Base-by-base conservation (phyloP, 2,797 vertebrate genomes). In the Tamandua tetradactyla region DNA sequence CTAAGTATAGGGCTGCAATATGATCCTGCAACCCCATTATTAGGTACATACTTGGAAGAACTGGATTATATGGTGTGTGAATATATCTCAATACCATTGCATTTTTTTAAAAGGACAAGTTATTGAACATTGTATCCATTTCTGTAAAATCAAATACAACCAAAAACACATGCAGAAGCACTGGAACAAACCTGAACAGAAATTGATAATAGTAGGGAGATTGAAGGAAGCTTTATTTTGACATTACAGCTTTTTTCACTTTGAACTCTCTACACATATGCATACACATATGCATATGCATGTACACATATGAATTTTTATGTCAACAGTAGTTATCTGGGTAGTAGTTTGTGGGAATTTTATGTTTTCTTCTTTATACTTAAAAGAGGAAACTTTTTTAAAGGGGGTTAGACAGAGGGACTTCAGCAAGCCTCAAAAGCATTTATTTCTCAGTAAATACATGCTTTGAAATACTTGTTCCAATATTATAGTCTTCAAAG, bases 311-410 rank as follows among this genome's bases (percentile, higher is more conserved):
- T 69, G 27, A 42, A 64, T 87, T 75, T 85, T 79, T 86, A 86
- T 68, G 68, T 87, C n/a, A 49, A 23, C 47, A 79, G 55, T 35
- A 80, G 44, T 52, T 78, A 87, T 8, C 68, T 49, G 11, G n/a
- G 76, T 87, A 59, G 59, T 87, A 61, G 40, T 49, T 81, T 47
- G 49, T 74, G 78, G n/a, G 30, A 30, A 75, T 72, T 78, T 86
- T 78, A 71, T 90, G 76, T 72, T 94, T 94, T 68, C 44, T 81
- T 75, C 35, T 89, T 89, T 76, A 78, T 61, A 75, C 47, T 75
- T 57, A 32, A 37, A 22, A 30, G n/a, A 57, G 49, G 62, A 86
- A 92, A 59, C 55, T 32, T 47, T 47, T 47, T n/a, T n/a, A n/a
- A n/a, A n/a, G n/a, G n/a, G 11, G 17, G 6, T 40, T 4, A 61